Evolutionary conservation across 1,140 invertebrate species (phyloP), one percentile per base, ranked within the genome.

Genomic region (Drosophila equinoxialis): DNA sequence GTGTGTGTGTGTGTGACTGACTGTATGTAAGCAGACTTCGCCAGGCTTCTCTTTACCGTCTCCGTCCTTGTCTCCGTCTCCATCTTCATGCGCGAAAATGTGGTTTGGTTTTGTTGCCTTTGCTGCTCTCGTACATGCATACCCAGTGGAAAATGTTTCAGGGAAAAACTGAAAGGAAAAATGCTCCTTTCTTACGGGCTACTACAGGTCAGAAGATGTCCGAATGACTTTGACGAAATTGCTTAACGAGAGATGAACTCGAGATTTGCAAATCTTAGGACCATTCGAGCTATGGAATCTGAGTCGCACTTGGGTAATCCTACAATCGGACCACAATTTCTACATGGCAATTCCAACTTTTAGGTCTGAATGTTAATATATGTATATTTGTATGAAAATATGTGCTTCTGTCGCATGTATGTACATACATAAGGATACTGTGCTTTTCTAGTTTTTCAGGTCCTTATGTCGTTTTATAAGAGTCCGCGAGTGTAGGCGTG

Each of bases 11-110:
- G 37, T 71, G 39, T 45, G 61, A 37, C 68, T 83, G 81, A 68
- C 55, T 74, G 69, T 67, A 55, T 82, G 58, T 68, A 59, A 68
- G 62, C 65, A 73, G 59, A 63, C 65, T 63, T 41, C 61, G 67
- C 61, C 74, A 63, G 26, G 35, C 59, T 73, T 51, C 59, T 75
- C 81, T 82, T 68, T 62, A 68, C 68, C 71, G 67, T 55, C 58
- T 64, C 68, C 75, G 66, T 55, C 54, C 69, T 48, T 55, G 54
- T 75, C 81, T 86, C 75, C 68, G 69, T 45, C 51, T 64, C 68
- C 79, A 71, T 71, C 66, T 79, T 65, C 45, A 71, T 79, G 57
- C 83, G 83, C 79, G 79, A 71, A 82, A 86, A 77, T 86, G 73
- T 80, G 77, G 77, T 84, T 89, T 51, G 45, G 45, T 51, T 51